Evolutionary conservation across 92 coral and sea anemone species (phyloP), one percentile per base, ranked within the genome.

Genomic region (Metridium senile): DNA sequence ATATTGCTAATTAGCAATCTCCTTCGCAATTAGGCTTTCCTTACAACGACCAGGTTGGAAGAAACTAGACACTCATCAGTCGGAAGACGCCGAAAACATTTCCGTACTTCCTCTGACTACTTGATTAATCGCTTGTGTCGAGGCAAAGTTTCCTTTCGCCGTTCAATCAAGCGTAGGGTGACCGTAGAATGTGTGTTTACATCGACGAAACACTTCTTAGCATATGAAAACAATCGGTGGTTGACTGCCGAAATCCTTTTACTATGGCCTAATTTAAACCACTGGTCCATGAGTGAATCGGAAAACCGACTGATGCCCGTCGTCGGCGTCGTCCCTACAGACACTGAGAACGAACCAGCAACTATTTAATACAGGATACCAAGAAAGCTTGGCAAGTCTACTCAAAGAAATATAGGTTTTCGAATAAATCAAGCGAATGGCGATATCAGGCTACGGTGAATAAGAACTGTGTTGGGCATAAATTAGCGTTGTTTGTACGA

Each of bases 1-100:
- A 82, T 81, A 85, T 89, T 91, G 97, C 97, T 91, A 91, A 91
- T 91, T 91, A 91, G 73, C 87, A 62, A 89, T 85, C 89, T 89
- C 89, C 90, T 82, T 88, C 79, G 82, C 93, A 91, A 91, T 91
- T 89, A 91, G 83, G 89, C 84, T 67, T 82, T 78, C 65, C 84
- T 89, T 70, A 72, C 77, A 70, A 61, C 68, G 76, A 32, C 39
- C 51, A 26, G 81, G 87, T 86, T 70, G 85, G 80, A 89, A 85
- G 97, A 91, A 86, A 73, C 73, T 76, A 25, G 77, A 21, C 32
- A 13, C 76, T 66, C 89, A 89, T 91, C 93, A 82, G 43, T 35
- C 62, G 75, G 75, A 57, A 74, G 29, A 53, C 46, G 33, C 71
- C 29, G 53, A 70, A 30, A 86, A 46, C 47, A n/a, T 70, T 58